Evolutionary conservation across 2,888 invertebrate species (phyloP), one percentile per base, ranked within the genome.

Genomic region (Hofmannophila pseudospretella): DNA sequence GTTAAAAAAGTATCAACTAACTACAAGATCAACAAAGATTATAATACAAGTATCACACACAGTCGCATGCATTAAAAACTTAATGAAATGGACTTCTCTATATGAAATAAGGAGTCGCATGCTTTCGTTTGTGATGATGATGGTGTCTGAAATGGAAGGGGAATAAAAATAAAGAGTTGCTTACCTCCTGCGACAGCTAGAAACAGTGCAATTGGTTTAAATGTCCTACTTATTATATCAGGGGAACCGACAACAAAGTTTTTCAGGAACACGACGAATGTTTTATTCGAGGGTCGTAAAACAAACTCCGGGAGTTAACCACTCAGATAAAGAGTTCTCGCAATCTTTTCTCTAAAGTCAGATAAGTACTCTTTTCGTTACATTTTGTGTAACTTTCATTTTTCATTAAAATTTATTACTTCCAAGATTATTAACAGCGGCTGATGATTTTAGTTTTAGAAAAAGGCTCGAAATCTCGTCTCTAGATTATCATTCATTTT

Each of bases 91-190:
- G 32, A 34, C 33, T 38, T 42, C 44, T 69, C 64, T 63, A 80
- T 50, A 63, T 60, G 55, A 72, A 71, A 68, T 82, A 79, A 58
- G 69, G 78, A 53, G 68, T 65, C 52, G 67, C 67, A 71, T 78
- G 75, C 65, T 75, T 80, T 73, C 70, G 65, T 69, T 76, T 78
- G 71, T 76, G 71, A 41, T 71, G 79, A 45, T 66, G 78, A 40
- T 68, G 74, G 40, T 64, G 69, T 75, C 85, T 85, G 85, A 82
- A 84, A 85, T 63, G 65, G 54, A 59, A 76, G 67, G 54, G 51
- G 41, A 45, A 52, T 56, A 58, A 56, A 61, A 55, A 55, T 47
- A 61, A 62, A 58, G 49, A 44, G 45, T 65, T 57, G 58, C 69
- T 72, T 70, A 71, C 67, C 64, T 63, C 49, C 30, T 28, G 40